Conservation (phyloP, 1,140 invertebrate genomes). For the Scaptomyza hsui region DNA sequence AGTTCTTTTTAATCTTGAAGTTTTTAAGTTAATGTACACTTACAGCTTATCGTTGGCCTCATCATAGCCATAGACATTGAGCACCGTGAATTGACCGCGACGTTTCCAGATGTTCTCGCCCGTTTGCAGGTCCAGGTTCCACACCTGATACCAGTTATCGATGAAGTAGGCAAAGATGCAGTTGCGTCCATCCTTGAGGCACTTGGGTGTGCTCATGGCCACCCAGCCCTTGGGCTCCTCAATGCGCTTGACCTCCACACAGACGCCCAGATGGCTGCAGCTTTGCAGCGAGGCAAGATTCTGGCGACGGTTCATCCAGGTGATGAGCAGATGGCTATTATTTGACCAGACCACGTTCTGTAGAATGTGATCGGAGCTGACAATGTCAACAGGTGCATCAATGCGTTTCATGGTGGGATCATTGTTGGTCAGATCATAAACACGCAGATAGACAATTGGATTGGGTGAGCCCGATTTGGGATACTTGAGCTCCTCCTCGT, state of each 20-base stretch:
- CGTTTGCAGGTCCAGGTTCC: conserved; percentile 70
- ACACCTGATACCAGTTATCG: conserved; percentile 77
- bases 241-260: conserved; percentile 62
- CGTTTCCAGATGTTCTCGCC: conserved; percentile 64
- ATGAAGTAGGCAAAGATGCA: conserved; percentile 75
- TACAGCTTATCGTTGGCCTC: conserved; percentile 72
- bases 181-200: conserved; percentile 48
- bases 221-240: conserved; percentile 77
- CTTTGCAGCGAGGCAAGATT: conserved; percentile 86
- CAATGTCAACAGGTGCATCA: conserved; percentile 84
- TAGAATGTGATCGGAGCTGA: conserved; percentile 85
- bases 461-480: conserved; percentile 93
- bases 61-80: conserved; percentile 69
- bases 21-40: conserved; percentile 37
- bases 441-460: conserved; percentile 89
- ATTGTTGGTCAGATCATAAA: conserved; percentile 86
- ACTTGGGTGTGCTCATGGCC: conserved; percentile 59
- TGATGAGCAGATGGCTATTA: conserved; percentile 88
- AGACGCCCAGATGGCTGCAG: conserved; percentile 56
- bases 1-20: background rate
- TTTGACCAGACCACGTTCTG: conserved; percentile 91
- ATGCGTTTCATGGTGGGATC: conserved; percentile 59
- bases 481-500: conserved; percentile 92
- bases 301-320: conserved; percentile 95
- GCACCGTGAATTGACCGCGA: conserved; percentile 67